Conservation (phyloP, 1,140 invertebrate species). For the Vanessa atalanta region DNA sequence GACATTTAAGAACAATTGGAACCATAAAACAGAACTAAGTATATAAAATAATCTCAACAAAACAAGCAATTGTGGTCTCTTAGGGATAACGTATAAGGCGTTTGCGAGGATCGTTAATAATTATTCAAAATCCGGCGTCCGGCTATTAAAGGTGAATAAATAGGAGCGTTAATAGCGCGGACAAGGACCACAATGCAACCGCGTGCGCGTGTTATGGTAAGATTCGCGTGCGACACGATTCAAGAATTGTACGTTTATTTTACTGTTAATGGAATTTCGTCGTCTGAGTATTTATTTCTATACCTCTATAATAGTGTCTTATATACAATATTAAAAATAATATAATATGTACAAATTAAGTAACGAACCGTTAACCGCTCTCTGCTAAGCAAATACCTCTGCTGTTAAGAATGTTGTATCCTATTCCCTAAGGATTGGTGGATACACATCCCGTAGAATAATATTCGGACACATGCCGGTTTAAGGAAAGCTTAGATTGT, state of each 20-base stretch:
- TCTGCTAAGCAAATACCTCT: too few relatives aligned
- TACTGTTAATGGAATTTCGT: background rate
- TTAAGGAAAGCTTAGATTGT: too few relatives aligned
- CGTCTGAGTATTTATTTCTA: background rate
- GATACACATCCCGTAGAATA: too few relatives aligned
- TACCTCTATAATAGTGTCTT: too few relatives aligned
- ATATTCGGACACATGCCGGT: too few relatives aligned
- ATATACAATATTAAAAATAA: too few relatives aligned
- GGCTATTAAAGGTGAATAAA: slow-evolving; percentile 56
- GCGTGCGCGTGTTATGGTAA: slow-evolving; percentile 27
- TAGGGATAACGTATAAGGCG: slow-evolving; percentile 28
- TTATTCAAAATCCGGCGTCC: slow-evolving; percentile 62
- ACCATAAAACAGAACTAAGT: background rate
- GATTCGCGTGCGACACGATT: slow-evolving; percentile 5
- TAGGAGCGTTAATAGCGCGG: slow-evolving; percentile 59
- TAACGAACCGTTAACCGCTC: too few relatives aligned
- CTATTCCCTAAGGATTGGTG: too few relatives aligned
- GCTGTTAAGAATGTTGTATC: too few relatives aligned
- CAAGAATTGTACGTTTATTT: slow-evolving; percentile 1
- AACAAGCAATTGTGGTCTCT: background rate
- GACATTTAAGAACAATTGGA: too few relatives aligned
- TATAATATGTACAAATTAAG: too few relatives aligned
- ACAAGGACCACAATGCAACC: slow-evolving; percentile 57
- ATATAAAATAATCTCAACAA: background rate
- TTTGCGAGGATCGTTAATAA: slow-evolving; percentile 51